Evolutionary conservation across 2,888 invertebrate species (phyloP).

Genomic region (Acleris laterana): DNA sequence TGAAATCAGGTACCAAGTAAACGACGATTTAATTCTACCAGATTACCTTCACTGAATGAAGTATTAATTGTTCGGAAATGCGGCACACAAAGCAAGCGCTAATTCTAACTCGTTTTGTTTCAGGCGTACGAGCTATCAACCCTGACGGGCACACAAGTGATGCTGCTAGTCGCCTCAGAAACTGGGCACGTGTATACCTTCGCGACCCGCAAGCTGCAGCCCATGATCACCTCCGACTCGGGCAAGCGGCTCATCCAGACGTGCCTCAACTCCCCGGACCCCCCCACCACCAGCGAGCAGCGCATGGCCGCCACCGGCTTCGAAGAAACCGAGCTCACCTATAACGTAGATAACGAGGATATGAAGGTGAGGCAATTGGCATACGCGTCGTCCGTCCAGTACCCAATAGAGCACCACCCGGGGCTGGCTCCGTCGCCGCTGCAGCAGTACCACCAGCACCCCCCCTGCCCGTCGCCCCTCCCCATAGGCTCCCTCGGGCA

Average conservation of each 20-base stretch:
- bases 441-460: conserved; percentile 90
- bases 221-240: conserved; percentile 99
- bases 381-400: conserved; percentile 90
- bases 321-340: conserved; percentile 99
- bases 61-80: no score
- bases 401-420: conserved; percentile 87
- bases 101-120: conserved; percentile 42
- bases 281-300: conserved; percentile 93
- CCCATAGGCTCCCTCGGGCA: conserved; percentile 83
- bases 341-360: conserved; percentile 97
- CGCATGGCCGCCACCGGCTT: conserved; percentile 99
- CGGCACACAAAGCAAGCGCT: background rate
- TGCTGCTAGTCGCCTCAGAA: conserved; percentile 99
- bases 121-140: conserved; percentile 99
- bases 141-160: conserved; percentile 99
- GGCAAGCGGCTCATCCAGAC: conserved; percentile 99
- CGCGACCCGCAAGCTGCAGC: conserved; percentile 98
- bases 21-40: no score
- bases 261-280: conserved; percentile 98
- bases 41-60: no score
- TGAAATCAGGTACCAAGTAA: no score
- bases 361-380: conserved; percentile 99
- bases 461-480: conserved; percentile 90
- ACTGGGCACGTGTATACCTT: conserved; percentile 99
- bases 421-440: conserved; percentile 86